These are phyloP conservation scores for Cantharis lateralis DNA, from an alignment of 2,888 invertebrate genomes.

Conservation along the genomic window DNA sequence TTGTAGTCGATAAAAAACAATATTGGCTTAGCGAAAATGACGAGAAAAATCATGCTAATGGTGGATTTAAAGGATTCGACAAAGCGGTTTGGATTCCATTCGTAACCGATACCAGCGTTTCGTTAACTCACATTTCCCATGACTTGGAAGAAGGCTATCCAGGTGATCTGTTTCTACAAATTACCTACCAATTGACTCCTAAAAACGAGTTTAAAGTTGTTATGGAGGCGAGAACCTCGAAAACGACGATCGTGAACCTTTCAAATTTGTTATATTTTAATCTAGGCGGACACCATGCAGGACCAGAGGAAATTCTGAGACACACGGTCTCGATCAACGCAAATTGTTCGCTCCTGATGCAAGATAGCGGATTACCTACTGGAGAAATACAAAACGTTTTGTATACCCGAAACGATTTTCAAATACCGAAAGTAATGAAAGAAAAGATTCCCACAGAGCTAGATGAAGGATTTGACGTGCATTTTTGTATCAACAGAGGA, in stretches of 20 bases:
- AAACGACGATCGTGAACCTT: constrained; percentile 81
- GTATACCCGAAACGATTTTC: constrained; percentile 74
- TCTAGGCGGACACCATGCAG: constrained; percentile 81
- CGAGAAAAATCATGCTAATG: constrained; percentile 72
- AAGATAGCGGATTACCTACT: constrained; percentile 70
- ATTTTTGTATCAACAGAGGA: constrained; percentile 74
- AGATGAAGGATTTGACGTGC: constrained; percentile 77
- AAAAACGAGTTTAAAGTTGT: constrained; percentile 75
- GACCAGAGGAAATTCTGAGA: constrained; percentile 65
- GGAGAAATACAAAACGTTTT: constrained; percentile 74
- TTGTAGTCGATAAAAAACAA: constrained; percentile 66
- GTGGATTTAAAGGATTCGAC: constrained; percentile 80
- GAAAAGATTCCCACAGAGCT: constrained; percentile 67
- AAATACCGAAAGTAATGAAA: constrained; percentile 66
- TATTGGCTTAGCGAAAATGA: constrained; percentile 74
- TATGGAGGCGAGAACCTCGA: constrained; percentile 75
- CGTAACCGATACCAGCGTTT: constrained; percentile 64
- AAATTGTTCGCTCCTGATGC: constrained; percentile 72
- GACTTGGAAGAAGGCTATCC: constrained; percentile 88
- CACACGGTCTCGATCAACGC: constrained; percentile 77
- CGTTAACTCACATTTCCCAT: constrained; percentile 73
- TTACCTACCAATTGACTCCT: constrained; percentile 72
- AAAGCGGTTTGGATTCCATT: constrained; percentile 72
- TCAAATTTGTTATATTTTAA: constrained; percentile 90
- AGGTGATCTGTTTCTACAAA: constrained; percentile 73